Evolutionary conservation across 2,888 invertebrate species (phyloP).

Genomic region (Mesorhabditis belari): DNA sequence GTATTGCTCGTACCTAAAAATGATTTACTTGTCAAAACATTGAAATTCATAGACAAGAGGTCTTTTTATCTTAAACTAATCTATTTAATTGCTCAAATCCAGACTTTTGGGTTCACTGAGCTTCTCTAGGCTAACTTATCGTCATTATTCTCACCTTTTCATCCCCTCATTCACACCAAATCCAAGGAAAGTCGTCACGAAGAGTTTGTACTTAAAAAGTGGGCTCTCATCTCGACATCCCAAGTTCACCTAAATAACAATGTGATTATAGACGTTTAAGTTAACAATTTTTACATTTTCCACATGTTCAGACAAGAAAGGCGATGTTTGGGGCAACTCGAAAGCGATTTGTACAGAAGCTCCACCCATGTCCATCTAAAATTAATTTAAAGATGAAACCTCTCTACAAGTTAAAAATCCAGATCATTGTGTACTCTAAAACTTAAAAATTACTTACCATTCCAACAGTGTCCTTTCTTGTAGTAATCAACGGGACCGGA

Average conservation of each 20-base stretch:
- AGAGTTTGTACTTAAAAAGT: constrained; percentile 57
- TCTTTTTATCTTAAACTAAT: no score
- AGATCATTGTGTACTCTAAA: neutral
- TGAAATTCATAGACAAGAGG: no score
- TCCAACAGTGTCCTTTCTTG: constrained; percentile 55
- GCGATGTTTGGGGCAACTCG: constrained; percentile 29
- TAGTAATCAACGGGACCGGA: constrained; percentile 3
- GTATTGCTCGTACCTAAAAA: constrained; percentile 27
- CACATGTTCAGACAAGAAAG: constrained; percentile 29
- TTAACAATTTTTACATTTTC: constrained; percentile 25
- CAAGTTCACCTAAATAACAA: constrained; percentile 56
- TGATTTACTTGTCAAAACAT: no score
- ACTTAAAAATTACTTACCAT: constrained; percentile 44
- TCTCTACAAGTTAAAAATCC: constrained; percentile 9
- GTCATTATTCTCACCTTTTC: no score
- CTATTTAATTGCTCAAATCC: no score
- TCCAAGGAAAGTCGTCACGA: constrained; percentile 61
- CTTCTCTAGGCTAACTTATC: no score
- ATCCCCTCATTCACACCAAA: constrained; percentile 59
- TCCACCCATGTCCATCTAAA: constrained; percentile 60
- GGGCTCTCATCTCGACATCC: constrained; percentile 56
- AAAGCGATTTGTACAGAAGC: constrained; percentile 60
- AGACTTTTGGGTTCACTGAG: no score
- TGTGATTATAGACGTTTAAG: no score
- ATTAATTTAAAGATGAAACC: neutral